These are phyloP conservation scores for Xenus cinereus DNA, from an alignment of 2,113 vertebrate genomes.

Conservation along the genomic window DNA sequence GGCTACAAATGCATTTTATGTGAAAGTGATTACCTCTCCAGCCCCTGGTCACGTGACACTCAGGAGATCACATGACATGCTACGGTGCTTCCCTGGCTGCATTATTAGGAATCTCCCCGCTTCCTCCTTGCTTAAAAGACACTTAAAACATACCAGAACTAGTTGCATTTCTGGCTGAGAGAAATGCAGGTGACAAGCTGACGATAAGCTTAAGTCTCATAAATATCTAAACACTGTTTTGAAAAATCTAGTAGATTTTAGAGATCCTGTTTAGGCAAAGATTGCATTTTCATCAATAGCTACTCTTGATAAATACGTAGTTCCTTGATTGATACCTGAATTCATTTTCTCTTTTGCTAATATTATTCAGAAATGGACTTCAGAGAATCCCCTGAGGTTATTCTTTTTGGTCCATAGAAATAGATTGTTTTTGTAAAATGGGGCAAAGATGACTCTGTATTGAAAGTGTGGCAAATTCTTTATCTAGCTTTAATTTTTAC, in stretches of 20 bases:
- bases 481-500: slow-evolving; percentile 33
- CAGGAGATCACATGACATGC: background rate
- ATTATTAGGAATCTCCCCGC: background rate
- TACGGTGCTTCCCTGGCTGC: background rate
- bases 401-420: background rate
- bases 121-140: background rate
- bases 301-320: background rate
- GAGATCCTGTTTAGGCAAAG: background rate
- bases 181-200: background rate
- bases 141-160: background rate
- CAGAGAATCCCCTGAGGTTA: background rate
- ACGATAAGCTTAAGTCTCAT: background rate
- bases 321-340: background rate
- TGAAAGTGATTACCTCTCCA: background rate
- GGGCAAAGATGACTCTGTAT: background rate
- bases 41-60: background rate
- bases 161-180: background rate
- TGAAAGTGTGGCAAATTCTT: background rate
- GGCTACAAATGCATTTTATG: accelerated
- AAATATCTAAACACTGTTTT: background rate
- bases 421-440: background rate
- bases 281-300: background rate
- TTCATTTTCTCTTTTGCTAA: background rate
- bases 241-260: background rate
- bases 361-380: background rate